A percentile compares a stretch with the other conserved stretches of the same genome.
Evolutionary conservation across 37 sponge, comb jelly and placozoan species (phyloP).

Genomic region (Hormiphora californensis): DNA sequence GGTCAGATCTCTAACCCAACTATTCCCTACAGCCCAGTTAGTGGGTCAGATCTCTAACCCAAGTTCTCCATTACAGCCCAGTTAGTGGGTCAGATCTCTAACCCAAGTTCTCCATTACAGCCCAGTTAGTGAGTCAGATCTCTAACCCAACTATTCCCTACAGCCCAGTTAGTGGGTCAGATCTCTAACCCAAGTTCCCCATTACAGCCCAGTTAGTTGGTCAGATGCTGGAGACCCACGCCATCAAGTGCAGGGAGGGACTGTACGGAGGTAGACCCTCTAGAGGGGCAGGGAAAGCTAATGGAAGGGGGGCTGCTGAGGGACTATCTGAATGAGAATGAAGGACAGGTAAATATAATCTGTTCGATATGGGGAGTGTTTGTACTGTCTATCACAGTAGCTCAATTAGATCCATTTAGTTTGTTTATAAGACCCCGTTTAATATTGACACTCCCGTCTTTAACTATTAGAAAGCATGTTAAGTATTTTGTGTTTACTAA

Average conservation of each 20-base stretch:
- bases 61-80: no score
- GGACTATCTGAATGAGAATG: conserved; percentile 43
- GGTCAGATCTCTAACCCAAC: no score
- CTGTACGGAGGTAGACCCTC: background rate
- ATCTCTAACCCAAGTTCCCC: no score
- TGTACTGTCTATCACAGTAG: background rate
- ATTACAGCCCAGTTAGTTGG: background rate
- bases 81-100: no score
- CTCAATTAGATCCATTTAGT: background rate
- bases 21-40: no score
- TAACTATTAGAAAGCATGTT: background rate
- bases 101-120: no score
- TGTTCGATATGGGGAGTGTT: background rate
- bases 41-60: no score
- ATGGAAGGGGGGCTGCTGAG: conserved; percentile 33
- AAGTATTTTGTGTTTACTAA: background rate
- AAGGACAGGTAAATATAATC: background rate
- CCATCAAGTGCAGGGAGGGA: background rate
- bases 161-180: no score
- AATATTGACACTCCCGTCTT: no score
- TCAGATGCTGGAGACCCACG: conserved; percentile 19
- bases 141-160: no score
- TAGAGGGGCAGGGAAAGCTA: background rate
- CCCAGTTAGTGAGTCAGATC: no score
- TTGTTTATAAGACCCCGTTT: background rate